Percentiles rank a stretch among this genome's conserved stretches.
These are phyloP conservation scores for Oophaga sylvatica DNA, from an alignment of 2,797 vertebrate genomes.

Conservation along the genomic window DNA sequence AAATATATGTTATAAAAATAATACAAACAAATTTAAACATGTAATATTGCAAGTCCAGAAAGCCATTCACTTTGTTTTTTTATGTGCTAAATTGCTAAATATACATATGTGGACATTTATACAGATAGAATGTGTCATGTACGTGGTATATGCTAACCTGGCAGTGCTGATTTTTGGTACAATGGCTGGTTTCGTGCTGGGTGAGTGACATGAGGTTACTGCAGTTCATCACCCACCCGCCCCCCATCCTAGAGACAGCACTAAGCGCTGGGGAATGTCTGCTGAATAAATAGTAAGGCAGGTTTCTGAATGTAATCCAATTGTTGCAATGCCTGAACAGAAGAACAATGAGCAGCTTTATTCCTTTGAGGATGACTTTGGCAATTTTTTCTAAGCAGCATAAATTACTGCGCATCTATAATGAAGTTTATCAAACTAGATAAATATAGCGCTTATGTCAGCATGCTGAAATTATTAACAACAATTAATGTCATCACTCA, in stretches of 20 bases:
- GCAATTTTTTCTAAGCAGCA: neutral
- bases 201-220: conserved; percentile 77
- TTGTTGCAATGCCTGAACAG: conserved; percentile 55
- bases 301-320: conserved; percentile 67
- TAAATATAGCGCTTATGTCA: neutral
- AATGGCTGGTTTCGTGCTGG: conserved; percentile 62
- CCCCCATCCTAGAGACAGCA: conserved; percentile 64
- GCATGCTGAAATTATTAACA: too few relatives aligned
- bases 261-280: conserved; percentile 67
- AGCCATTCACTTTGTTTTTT: neutral
- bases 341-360: conserved; percentile 58
- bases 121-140: neutral
- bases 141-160: neutral
- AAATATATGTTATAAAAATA: neutral
- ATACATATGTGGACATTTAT: neutral
- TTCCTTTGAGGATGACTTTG: conserved; percentile 19
- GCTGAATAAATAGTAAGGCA: conserved; percentile 69
- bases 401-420: neutral
- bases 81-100: too few relatives aligned
- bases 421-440: neutral
- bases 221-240: conserved; percentile 73
- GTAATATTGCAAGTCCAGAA: too few relatives aligned
- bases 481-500: too few relatives aligned
- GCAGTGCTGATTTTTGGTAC: neutral
- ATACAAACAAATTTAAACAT: too few relatives aligned